Conservation (phyloP, 2,113 vertebrate genomes). For the Cyphomyrus plagiostoma region DNA sequence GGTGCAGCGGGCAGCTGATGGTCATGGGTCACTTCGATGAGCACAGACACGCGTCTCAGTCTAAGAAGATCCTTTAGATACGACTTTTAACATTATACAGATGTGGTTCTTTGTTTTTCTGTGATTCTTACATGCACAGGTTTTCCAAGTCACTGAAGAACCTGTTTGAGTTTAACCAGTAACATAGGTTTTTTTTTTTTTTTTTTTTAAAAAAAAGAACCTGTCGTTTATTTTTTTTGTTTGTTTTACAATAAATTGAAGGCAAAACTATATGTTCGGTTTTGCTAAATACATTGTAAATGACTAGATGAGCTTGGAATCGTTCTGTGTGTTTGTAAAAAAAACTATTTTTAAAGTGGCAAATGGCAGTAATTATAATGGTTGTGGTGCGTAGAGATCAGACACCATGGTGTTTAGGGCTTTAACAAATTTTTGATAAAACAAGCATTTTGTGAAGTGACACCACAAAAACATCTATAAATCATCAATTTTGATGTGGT, state of each 20-base stretch:
- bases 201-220: not conserved
- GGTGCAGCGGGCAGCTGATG: not conserved
- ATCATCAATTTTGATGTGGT: not conserved
- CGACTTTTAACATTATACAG: not conserved
- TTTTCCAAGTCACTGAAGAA: not conserved
- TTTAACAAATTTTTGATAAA: not conserved
- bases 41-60: not conserved
- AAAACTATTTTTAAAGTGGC: not conserved
- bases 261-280: not conserved
- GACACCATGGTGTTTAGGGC: not conserved
- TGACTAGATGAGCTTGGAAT: not conserved
- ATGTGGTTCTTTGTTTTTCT: not conserved
- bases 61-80: not conserved
- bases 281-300: not conserved
- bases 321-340: not conserved
- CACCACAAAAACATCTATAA: not conserved
- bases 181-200: not conserved
- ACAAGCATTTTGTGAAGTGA: not conserved
- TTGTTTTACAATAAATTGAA: not conserved
- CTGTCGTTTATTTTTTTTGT: not conserved
- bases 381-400: not conserved
- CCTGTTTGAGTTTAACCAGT: not conserved
- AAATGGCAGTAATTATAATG: not conserved
- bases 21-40: not conserved
- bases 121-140: not conserved